These are phyloP conservation scores for Tetanocera ferruginea DNA, from an alignment of 2,888 invertebrate species.

Conservation along the genomic window DNA sequence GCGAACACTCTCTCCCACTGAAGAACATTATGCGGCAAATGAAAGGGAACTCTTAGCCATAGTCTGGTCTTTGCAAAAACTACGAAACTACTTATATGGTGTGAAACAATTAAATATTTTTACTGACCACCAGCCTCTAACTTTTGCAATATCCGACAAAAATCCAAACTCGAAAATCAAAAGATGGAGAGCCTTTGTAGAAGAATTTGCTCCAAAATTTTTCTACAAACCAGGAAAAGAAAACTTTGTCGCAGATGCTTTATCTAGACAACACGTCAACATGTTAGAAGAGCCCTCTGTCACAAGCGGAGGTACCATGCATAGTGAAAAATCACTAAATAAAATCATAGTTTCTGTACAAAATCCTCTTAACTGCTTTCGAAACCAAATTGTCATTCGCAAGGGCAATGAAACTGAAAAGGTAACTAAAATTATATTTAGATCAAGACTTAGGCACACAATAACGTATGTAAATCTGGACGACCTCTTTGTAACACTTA, in stretches of 20 bases:
- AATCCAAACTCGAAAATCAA: too few species aligned
- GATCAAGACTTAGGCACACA: not conserved
- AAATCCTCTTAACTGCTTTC: slow-evolving; percentile 48
- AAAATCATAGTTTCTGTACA: slow-evolving; percentile 40
- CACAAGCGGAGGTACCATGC: slow-evolving; percentile 24
- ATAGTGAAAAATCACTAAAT: slow-evolving; percentile 32
- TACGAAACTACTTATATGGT: too few species aligned
- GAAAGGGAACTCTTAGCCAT: slow-evolving; percentile 58
- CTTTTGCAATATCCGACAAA: too few species aligned
- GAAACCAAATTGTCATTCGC: slow-evolving; percentile 48
- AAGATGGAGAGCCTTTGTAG: too few species aligned
- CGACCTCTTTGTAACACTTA: slow-evolving; percentile 8
- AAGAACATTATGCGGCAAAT: too few species aligned
- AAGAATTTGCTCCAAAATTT: too few species aligned
- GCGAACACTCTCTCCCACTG: slow-evolving; percentile 18
- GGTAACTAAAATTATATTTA: slow-evolving; percentile 39
- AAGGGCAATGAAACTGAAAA: slow-evolving; percentile 21
- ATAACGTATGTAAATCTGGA: slow-evolving; percentile 23
- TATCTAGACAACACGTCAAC: too few species aligned
- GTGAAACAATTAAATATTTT: too few species aligned
- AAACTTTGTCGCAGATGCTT: too few species aligned
- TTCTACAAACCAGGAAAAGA: too few species aligned
- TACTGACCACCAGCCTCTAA: too few species aligned
- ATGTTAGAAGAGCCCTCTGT: slow-evolving; percentile 31
- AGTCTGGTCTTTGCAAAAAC: too few species aligned